These are phyloP conservation scores for Gnathonemus echidnorhynchus DNA, from an alignment of 2,113 vertebrate species.

Conservation along the genomic window DNA sequence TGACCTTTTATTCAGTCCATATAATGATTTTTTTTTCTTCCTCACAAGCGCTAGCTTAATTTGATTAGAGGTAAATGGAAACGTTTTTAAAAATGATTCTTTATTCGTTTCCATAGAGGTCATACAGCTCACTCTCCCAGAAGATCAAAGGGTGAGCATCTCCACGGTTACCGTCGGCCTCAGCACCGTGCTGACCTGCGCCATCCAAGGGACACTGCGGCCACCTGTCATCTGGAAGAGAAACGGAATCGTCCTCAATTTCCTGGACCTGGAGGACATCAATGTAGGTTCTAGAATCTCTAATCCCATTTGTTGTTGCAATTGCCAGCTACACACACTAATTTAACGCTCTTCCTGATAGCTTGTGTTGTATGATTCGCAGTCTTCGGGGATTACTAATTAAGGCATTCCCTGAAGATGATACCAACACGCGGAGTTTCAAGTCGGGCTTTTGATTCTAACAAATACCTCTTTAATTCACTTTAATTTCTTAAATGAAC, in stretches of 20 bases:
- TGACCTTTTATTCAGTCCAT: conserved; percentile 26
- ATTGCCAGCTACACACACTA: background rate
- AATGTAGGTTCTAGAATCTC: conserved; percentile 62
- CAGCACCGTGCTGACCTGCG: conserved; percentile 78
- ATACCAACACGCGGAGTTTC: background rate
- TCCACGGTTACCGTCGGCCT: conserved; percentile 84
- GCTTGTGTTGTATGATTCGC: background rate
- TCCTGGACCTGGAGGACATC: conserved; percentile 87
- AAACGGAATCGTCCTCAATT: conserved; percentile 80
- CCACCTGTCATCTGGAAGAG: conserved; percentile 90
- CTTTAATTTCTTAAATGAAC: background rate
- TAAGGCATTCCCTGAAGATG: background rate
- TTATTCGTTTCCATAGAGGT: conserved; percentile 69
- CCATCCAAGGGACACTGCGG: conserved; percentile 73
- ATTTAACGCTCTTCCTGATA: background rate
- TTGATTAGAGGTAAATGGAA: conserved; percentile 39
- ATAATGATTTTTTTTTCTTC: background rate
- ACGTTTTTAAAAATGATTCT: background rate
- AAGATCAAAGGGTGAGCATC: conserved; percentile 68
- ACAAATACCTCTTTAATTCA: background rate
- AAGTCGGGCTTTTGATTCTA: background rate
- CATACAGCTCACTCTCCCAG: conserved; percentile 72
- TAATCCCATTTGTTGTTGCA: background rate
- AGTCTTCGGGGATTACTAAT: background rate
- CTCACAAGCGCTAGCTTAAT: conserved; percentile 23